Evolutionary conservation across 2,888 invertebrate genomes (phyloP).

Genomic region (Philereme transversata): DNA sequence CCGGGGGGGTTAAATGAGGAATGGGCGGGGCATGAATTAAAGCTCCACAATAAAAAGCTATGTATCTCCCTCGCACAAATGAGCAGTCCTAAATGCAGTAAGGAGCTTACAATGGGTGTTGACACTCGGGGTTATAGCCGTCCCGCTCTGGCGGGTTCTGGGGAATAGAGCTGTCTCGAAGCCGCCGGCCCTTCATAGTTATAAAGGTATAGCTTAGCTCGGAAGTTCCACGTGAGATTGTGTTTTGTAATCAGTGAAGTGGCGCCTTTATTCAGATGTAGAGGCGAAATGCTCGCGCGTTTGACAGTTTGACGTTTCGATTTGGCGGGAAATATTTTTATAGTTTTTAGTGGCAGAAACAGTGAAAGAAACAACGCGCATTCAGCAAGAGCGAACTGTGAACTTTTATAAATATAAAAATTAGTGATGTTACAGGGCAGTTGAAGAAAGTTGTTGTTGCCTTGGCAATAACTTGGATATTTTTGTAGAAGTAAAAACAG

Average conservation of each 20-base stretch:
- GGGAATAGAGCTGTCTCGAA: conserved; percentile 64
- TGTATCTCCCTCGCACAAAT: conserved; percentile 75
- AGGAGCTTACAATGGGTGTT: conserved; percentile 80
- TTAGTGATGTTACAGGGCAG: conserved; percentile 72
- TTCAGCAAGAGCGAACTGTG: conserved; percentile 54
- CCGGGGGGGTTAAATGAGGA: conserved; percentile 69
- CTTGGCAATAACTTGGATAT: conserved; percentile 78
- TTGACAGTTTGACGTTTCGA: conserved; percentile 78
- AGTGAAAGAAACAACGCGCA: conserved; percentile 33
- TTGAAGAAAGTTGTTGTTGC: conserved; percentile 77
- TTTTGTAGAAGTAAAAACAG: conserved; percentile 59
- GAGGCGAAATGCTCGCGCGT: conserved; percentile 75
- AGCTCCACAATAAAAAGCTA: conserved; percentile 65
- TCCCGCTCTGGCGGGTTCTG: conserved; percentile 61
- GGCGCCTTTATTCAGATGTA: conserved; percentile 76
- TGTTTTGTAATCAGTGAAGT: conserved; percentile 82
- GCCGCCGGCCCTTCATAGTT: conserved; percentile 68
- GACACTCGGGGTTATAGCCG: conserved; percentile 55
- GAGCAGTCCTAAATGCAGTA: conserved; percentile 78
- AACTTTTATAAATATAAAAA: conserved; percentile 47
- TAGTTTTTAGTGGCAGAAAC: conserved; percentile 43
- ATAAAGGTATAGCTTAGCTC: conserved; percentile 70
- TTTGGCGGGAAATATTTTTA: conserved; percentile 71
- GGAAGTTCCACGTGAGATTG: conserved; percentile 79
- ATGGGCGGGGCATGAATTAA: conserved; percentile 72